A percentile compares a stretch with the other conserved stretches of the same genome.
Evolutionary conservation across 2,888 invertebrate species (phyloP).

Genomic region (Drosophila tripunctata): DNA sequence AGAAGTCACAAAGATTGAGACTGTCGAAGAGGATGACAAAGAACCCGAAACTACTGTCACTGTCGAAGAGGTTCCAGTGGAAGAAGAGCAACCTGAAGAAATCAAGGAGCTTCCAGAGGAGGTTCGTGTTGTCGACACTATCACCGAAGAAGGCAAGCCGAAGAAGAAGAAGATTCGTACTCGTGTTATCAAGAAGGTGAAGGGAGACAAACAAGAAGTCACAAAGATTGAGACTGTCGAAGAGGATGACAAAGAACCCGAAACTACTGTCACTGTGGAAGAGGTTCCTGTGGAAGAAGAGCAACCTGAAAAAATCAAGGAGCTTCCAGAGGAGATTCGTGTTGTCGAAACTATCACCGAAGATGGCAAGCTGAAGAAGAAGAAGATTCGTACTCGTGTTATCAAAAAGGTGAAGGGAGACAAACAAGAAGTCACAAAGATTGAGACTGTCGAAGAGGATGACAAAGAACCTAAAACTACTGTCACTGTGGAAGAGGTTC

Average conservation of each 20-base stretch:
- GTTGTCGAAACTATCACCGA: slow-evolving; percentile 12
- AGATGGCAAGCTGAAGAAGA: slow-evolving; percentile 19
- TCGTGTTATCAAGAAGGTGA: slow-evolving; percentile 41
- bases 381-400: slow-evolving; percentile 27
- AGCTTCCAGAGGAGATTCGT: slow-evolving; percentile 22
- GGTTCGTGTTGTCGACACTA: slow-evolving; percentile 39
- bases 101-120: slow-evolving; percentile 42
- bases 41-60: slow-evolving; percentile 48
- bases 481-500: slow-evolving; percentile 18
- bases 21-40: slow-evolving; percentile 56
- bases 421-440: slow-evolving; percentile 27
- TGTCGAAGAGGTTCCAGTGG: slow-evolving; percentile 40
- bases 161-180: slow-evolving; percentile 43
- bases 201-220: slow-evolving; percentile 42
- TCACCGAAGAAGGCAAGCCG: slow-evolving; percentile 37
- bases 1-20: slow-evolving; percentile 58
- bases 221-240: slow-evolving; percentile 46
- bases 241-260: slow-evolving; percentile 37
- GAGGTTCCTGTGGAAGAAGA: slow-evolving; percentile 27
- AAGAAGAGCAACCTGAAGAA: slow-evolving; percentile 34
- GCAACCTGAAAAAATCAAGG: slow-evolving; percentile 12
- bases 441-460: slow-evolving; percentile 26
- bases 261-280: slow-evolving; percentile 37
- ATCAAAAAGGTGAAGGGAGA: slow-evolving; percentile 29
- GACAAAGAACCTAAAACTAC: slow-evolving; percentile 16